Percentiles rank a stretch among this genome's conserved stretches.
Evolutionary conservation across 2,113 vertebrate genomes (phyloP).

Genomic region (Rafetus swinhoei): DNA sequence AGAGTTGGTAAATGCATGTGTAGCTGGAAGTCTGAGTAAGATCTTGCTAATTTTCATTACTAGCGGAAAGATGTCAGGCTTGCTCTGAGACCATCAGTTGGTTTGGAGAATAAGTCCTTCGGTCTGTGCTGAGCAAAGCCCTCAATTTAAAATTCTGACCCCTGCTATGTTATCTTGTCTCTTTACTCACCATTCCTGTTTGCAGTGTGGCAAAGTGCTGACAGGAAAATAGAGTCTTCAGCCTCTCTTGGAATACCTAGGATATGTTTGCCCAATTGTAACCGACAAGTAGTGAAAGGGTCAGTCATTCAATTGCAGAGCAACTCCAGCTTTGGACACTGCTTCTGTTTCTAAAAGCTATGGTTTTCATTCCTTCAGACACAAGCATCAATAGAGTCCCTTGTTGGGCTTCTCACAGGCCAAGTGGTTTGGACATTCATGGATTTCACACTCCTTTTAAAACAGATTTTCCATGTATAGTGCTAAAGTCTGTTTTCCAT

Average conservation of each 20-base stretch:
- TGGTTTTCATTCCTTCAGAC: not conserved
- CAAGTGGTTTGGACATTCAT: not conserved
- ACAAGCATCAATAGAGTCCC: not conserved
- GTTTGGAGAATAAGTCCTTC: not conserved
- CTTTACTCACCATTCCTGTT: not conserved
- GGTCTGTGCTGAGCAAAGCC: constrained; percentile 30
- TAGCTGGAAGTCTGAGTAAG: not conserved
- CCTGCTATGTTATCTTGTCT: constrained; percentile 9
- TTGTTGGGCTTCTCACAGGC: not conserved
- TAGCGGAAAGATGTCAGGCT: not conserved
- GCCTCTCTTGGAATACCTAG: not conserved
- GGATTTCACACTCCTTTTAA: not conserved
- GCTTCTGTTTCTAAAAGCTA: not conserved
- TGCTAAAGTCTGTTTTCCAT: not conserved
- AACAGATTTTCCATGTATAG: not conserved
- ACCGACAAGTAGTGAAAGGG: not conserved
- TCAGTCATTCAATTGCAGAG: not conserved
- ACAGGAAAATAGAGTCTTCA: constrained; percentile 24
- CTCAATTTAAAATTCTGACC: constrained; percentile 38
- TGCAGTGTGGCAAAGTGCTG: constrained; percentile 20
- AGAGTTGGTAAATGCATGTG: not conserved
- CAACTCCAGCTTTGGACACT: constrained; percentile 1
- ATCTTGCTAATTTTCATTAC: too few relatives aligned
- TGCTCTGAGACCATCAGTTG: constrained; percentile 43
- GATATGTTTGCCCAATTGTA: not conserved